Base-by-base conservation (phyloP, 2,113 vertebrate species). In the Muscicapa adusta region DNA sequence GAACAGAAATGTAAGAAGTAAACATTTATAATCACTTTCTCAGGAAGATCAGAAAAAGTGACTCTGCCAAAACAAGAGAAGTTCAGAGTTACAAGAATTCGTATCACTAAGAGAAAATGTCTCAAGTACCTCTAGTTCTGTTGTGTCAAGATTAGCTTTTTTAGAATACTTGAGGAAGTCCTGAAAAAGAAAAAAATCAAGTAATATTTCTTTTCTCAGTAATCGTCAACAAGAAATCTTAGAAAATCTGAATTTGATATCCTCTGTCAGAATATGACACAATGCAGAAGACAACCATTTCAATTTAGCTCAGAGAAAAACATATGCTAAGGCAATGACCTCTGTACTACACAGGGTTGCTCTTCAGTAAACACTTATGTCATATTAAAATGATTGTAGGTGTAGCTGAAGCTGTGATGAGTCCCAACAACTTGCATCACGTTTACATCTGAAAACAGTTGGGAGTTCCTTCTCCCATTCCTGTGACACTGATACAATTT, bases 101-200 rank as follows among this genome's bases (percentile, higher is more conserved):
- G 29, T 73, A 66, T 56, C 29, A 89, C 48, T 56, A 77, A 85
- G 19, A 78, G 38, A 93, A 88, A 94, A 94, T 34, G 13, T 76
- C 61, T 66, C 61, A 92, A 97, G 91, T 97, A 99, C 99, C 99
- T 99, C 99, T 85, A 99, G 93, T 88, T 99, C 99, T 20, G 97
- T 89, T 14, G 98, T 98, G 88, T 99, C 99, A 57, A 99, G 96
- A 81, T 99, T 99, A 48, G 98, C 98, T 93, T 99, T 99, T 97
- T 98, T 99, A 85, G 99, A 99, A 87, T 98, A 99, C 96, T 99
- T 99, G 84, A 99, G 98, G 97, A 99, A 99, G 95, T 99, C 99
- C 99, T 99, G 87, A 51, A 94, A 86, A 91, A 83, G 17, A 45
- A 86, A 87, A 42, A 60, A 18, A 10, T 12, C 38, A 75, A 33